Conservation (phyloP, 2,797 vertebrate genomes). For the Oreonectes daqikongensis region DNA sequence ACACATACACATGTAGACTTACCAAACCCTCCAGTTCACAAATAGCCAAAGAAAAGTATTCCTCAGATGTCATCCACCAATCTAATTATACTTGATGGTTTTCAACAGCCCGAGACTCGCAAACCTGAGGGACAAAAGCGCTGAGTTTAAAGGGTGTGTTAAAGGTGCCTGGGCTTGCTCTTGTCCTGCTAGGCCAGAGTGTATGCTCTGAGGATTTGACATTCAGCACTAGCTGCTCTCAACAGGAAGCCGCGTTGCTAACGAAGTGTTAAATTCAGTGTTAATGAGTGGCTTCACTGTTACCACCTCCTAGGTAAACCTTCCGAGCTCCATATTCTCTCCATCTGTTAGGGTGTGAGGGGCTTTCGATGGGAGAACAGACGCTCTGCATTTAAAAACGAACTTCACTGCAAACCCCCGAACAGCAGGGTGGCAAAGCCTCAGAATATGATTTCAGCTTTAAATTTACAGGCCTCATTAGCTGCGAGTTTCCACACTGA, state of each 20-base stretch:
- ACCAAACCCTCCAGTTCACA: slow-evolving; percentile 16
- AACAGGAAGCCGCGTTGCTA: slow-evolving; percentile 96
- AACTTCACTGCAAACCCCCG: slow-evolving; percentile 80
- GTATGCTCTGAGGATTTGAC: slow-evolving; percentile 82
- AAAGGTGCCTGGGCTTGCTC: slow-evolving; percentile 67
- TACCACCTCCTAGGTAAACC: slow-evolving; percentile 98
- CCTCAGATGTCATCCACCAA: slow-evolving; percentile 41
- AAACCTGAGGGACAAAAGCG: slow-evolving; percentile 34
- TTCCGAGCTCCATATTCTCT: slow-evolving; percentile 87
- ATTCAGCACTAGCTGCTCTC: slow-evolving; percentile 87
- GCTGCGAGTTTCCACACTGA: slow-evolving; percentile 74
- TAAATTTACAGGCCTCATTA: slow-evolving; percentile 84
- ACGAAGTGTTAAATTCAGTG: slow-evolving; percentile 99
- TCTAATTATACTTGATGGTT: slow-evolving; percentile 50
- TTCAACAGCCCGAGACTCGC: slow-evolving; percentile 25
- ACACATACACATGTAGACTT: slow-evolving; percentile 41
- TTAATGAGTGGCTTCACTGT: slow-evolving; percentile 99
- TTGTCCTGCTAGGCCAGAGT: slow-evolving; percentile 72
- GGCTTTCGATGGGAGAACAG: slow-evolving; percentile 81
- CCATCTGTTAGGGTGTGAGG: slow-evolving; percentile 98
- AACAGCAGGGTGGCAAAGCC: slow-evolving; percentile 89
- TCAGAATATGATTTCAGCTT: slow-evolving; percentile 77
- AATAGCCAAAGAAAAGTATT: slow-evolving; percentile 42
- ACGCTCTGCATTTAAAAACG: slow-evolving; percentile 89
- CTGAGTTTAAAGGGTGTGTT: slow-evolving; percentile 45